Evolutionary conservation across 2,797 vertebrate genomes (phyloP), one percentile per base, ranked within the genome.

Genomic region (Poecilia wingei): DNA sequence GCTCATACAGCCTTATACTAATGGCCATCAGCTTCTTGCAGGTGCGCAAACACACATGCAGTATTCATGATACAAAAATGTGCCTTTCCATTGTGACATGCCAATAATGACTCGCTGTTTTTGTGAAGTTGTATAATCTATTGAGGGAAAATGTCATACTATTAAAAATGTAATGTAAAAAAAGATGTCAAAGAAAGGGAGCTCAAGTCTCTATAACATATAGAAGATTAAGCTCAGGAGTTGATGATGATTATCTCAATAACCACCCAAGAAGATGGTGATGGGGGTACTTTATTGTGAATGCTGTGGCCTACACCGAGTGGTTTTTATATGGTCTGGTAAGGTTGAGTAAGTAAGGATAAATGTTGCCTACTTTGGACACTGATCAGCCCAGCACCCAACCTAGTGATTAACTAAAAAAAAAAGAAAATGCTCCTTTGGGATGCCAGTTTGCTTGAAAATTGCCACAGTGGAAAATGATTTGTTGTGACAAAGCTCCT

Each of bases 21-120:
- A 99, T 99, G 98, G 98, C 97, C 86, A 98, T 99, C 93, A 99
- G 98, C 93, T 99, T 99, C 89, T 93, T 99, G 77, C 98, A 99
- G 98, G 98, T 99, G 94, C 20, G 20, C 25, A 39, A 3, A 4
- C 0, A 4, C n/a, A 20, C 10, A 36, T 36, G 8, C 31, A 51
- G 8, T 41, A n/a, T 45, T 45, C 68, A 45, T 39, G 18, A 2
- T 39, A 22, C 33, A 3, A 66, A 33, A 36, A 20, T 39, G 61
- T 20, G 59, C 31, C 5, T 16, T 33, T 64, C 18, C 18, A 7
- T 64, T 64, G 33, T 16, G 33, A 33, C 6, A 64, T 64, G 28
- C 59, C 36, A 18, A 61, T 13, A 61, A 7, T 36, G 31, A 33
- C 59, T 31, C 4, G 0, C 59, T 57, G 55, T 28, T 57, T 57